Base-by-base conservation (phyloP, 1,140 invertebrate genomes). In the Nasonia giraulti region DNA sequence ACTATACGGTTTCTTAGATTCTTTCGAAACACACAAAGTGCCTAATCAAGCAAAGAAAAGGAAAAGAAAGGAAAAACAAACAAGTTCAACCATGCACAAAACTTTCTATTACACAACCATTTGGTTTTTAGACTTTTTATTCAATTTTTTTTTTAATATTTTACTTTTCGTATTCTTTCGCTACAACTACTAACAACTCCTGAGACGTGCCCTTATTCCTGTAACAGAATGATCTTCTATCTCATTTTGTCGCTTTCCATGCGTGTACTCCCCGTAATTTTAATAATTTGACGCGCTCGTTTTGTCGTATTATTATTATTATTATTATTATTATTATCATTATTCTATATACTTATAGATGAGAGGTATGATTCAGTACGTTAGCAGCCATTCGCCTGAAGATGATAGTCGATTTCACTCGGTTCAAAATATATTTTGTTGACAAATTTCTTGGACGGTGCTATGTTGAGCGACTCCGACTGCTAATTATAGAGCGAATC, bases 381-480 rank as follows among this genome's bases (percentile, higher is more conserved):
- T 62, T 20, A 73, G 68, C 37, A 17, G 66, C 80, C 47, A 83
- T 86, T 80, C 78, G 77, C 31, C 12, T 20, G 40, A 23, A 11
- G 37, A 47, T 75, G 50, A 40, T 83, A 82, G 85, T 88, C 68
- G 71, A 85, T 84, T 81, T 80, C 47, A 85, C 44, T 84, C 75
- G 73, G 73, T 86, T 81, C 23, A 10, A 83, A 73, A 85, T 82
- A 88, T 82, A 87, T 40, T 82, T 88, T 87, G 84, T 89, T 79
- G 85, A 85, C 79, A 86, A 77, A 74, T 69, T n/a, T 66, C 1
- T 79, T 80, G 69, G 47, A 86, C 40, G 86, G 89, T 90, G 89
- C 89, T 90, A 89, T 75, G 83, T 82, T 68, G 86, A 84, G 76
- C 68, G 88, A 88, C 85, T 88, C 86, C 79, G 87, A 88, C 87